Base-by-base conservation (phyloP, 2,797 vertebrate species). In the Lutjanus argentimaculatus region DNA sequence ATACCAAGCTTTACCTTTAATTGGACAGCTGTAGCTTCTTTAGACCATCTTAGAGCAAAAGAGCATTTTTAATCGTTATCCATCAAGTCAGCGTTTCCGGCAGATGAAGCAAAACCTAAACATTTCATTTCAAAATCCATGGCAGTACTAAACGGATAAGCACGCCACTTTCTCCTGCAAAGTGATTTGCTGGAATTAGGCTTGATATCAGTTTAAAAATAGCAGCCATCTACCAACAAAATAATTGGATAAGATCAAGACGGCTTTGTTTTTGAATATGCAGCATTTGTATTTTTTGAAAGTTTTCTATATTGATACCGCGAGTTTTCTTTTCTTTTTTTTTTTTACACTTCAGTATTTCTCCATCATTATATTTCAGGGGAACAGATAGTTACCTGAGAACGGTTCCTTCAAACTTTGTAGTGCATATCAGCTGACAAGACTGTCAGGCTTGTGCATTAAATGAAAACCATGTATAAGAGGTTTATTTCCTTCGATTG, bases 231-330 rank as follows among this genome's bases (percentile, higher is more conserved):
- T 48, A 22, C 59, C 8, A 2, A 43, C 49, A 46, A 64, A 69
- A 72, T 85, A 81, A 86, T 75, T 83, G 84, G 84, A 69, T 2
- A 8, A 40, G 2, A 77, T 88, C 16, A 55, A 66, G 43, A n/a
- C n/a, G 15, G 21, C 19, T 51, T 36, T 57, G 36, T n/a, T 75
- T 82, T 57, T 77, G 30, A 69, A 67, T 59, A 62, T 13, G 17
- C 71, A 36, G 1, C 51, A 19, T 71, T 76, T 72, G 56, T 15
- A 36, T 51, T 12, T 43, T 67, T 72, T 67, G 19, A 17, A 63
- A 3, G 22, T 69, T 53, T 72, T 66, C 7, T 11, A n/a, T 49
- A 46, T 4, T 62, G 25, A 59, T 16, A 42, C 21, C 61, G 43
- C 17, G 22, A 10, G 21, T 72, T 65, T 12, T 45, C 3, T 12